Base-by-base conservation (phyloP, 2,113 vertebrate genomes). In the Triplophysa siluroides region DNA sequence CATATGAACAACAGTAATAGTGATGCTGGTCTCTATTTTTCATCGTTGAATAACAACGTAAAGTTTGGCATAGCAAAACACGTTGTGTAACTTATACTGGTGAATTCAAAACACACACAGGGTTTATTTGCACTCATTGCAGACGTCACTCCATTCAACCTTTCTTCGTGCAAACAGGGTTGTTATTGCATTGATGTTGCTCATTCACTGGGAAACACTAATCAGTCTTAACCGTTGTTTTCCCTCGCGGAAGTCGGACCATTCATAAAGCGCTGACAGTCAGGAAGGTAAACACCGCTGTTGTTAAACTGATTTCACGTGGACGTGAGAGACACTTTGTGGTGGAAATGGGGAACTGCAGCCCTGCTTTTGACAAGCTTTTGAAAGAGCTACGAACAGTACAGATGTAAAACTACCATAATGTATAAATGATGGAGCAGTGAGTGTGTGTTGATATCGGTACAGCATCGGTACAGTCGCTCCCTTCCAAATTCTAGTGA, bases 171-270 rank as follows among this genome's bases (percentile, higher is more conserved):
- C 29, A 60, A 73, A 73, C 29, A n/a, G 41, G 21, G 13, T 58
- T 58, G 54, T 58, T 68, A 43, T 43, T 61, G 54, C 43, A 73
- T 43, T 18, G 54, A 61, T 18, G 21, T 61, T 33, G n/a, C 33
- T 23, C 47, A 56, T 38, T 56, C 38, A 60, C 70, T 73, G 1
- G 12, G 38, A 72, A 29, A 38, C n/a, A 60, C 33, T 60, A 60
- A 73, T 73, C 70, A 60, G 60, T 43, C 54, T 38, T 38, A 13
- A 72, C 29, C 0, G 12, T 4, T 58, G 70, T 58, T 72, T 72
- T 72, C 29, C 14, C 38, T 58, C 5, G 8, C 7, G 52, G 50
- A 72, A n/a, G 69, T 58, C 47, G 50, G 68, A 33, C 54, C 12
- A 73, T 60, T 73, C 7, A 16, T 41, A 73, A 24, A 16, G 33